Percentiles rank a stretch among this genome's conserved stretches.
phyloP scores from a whole-genome alignment of 1,140 invertebrate species.

The Aphis gossypii region DNA sequence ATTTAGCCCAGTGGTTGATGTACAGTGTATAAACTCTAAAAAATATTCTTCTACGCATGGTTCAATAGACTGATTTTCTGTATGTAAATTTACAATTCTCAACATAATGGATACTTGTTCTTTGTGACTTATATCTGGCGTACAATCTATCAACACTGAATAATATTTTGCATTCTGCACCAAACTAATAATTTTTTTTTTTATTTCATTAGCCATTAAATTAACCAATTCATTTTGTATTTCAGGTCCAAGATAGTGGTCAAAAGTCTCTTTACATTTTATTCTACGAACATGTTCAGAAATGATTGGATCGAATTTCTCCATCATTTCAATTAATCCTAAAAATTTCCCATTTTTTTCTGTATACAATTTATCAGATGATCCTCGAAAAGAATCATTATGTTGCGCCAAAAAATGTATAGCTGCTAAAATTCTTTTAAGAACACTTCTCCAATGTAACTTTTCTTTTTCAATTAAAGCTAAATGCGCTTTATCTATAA shows the following conservation, averaged over 20 bases:
- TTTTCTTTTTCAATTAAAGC: neutral
- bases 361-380: neutral
- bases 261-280: neutral
- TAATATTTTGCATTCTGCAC: neutral
- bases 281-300: neutral
- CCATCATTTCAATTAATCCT: constrained; percentile 14
- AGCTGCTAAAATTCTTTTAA: neutral
- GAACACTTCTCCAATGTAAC: neutral
- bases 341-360: constrained; percentile 40
- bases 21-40: neutral
- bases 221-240: constrained; percentile 3
- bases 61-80: neutral
- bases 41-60: constrained; percentile 10
- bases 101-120: neutral
- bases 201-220: neutral
- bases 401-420: neutral
- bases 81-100: neutral
- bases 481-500: too few relatives aligned
- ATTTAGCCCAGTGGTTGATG: neutral
- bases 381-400: constrained; percentile 15
- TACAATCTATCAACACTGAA: constrained; percentile 59
- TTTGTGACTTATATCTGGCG: neutral
- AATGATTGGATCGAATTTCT: neutral
- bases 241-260: neutral
- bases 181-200: neutral